These are phyloP conservation scores for Onthophagus taurus DNA, from an alignment of 1,140 invertebrate species.

Conservation along the genomic window DNA sequence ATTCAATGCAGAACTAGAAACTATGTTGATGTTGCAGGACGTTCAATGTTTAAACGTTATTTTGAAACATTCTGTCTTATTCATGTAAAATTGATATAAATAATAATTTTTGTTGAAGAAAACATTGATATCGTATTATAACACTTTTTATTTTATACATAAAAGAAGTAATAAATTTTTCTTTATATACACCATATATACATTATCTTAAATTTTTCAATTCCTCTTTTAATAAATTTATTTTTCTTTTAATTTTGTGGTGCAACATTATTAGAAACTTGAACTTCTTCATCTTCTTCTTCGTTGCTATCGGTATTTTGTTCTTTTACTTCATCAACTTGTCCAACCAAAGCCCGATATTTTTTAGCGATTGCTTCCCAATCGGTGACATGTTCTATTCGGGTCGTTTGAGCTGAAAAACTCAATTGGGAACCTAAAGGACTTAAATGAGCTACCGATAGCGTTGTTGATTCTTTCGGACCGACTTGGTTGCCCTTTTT, in stretches of 20 bases:
- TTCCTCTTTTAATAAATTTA: slow-evolving; percentile 2
- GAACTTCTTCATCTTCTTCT: slow-evolving; percentile 38
- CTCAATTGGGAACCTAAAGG: slow-evolving; percentile 74
- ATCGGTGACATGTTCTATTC: slow-evolving; percentile 84
- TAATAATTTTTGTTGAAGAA: no score
- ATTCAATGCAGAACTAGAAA: no score
- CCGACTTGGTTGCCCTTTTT: slow-evolving; percentile 67
- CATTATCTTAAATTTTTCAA: slow-evolving; percentile 50
- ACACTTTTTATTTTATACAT: no score
- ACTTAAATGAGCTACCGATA: slow-evolving; percentile 67
- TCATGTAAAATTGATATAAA: no score
- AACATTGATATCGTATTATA: no score
- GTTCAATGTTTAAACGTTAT: no score
- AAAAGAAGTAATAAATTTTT: no score
- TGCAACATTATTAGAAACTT: slow-evolving; percentile 22
- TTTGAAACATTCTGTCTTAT: no score
- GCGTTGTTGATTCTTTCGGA: slow-evolving; percentile 66
- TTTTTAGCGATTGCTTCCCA: slow-evolving; percentile 85
- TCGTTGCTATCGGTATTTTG: slow-evolving; percentile 45
- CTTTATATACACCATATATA: no score
- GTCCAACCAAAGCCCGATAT: slow-evolving; percentile 70
- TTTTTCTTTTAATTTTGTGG: slow-evolving; percentile 16
- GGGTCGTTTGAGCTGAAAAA: slow-evolving; percentile 53
- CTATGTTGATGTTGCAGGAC: no score
- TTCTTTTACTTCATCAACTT: slow-evolving; percentile 47